Conservation (phyloP, 1,140 invertebrate genomes). For the Aphaenogaster floridana region DNA sequence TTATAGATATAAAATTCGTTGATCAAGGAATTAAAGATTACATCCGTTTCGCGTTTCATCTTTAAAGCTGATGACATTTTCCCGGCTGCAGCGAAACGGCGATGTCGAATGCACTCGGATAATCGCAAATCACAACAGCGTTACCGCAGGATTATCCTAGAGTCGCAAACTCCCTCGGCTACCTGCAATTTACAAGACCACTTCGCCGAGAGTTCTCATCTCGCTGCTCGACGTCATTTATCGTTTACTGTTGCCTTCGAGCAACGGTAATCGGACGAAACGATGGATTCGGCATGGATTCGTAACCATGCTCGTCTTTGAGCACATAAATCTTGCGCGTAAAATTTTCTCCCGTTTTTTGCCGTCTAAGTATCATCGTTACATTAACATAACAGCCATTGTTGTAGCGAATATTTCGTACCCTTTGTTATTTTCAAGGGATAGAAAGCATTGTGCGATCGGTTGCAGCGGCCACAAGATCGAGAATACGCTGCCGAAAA, state of each 20-base stretch:
- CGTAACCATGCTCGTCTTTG: neutral
- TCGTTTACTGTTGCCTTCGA: conserved; percentile 15
- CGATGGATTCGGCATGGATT: neutral
- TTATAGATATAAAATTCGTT: neutral
- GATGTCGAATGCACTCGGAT: conserved; percentile 20
- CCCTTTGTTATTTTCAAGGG: conserved; percentile 8
- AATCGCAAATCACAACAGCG: conserved; percentile 58
- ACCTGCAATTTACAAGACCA: conserved; percentile 56
- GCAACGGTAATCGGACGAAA: conserved; percentile 22
- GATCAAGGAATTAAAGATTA: neutral
- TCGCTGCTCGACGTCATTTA: neutral
- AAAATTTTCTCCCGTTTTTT: neutral
- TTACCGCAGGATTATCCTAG: conserved; percentile 61
- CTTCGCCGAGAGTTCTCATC: conserved; percentile 33
- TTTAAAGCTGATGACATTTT: conserved; percentile 17
- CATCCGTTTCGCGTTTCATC: neutral
- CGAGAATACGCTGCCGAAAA: neutral
- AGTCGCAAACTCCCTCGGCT: conserved; percentile 48
- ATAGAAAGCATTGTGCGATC: neutral
- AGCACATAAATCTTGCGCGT: conserved; percentile 1
- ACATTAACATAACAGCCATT: conserved; percentile 27
- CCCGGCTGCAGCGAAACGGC: neutral
- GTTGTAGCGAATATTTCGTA: neutral
- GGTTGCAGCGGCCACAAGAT: neutral
- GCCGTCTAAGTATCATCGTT: neutral